phyloP scores from a whole-genome alignment of 2,888 invertebrate genomes.

The Plagiodera versicolora region DNA sequence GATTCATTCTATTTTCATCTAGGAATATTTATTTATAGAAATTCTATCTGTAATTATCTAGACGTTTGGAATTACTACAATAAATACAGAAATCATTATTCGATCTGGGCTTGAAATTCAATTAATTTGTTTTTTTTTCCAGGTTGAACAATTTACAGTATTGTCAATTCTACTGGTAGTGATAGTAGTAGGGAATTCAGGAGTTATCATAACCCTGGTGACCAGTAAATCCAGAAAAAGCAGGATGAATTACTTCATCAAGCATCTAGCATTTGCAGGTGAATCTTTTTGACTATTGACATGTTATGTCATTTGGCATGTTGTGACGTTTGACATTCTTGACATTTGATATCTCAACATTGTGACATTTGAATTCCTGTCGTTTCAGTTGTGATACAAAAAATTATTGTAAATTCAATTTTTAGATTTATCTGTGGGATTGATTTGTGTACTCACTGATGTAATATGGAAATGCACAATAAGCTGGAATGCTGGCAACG shows the following conservation, averaged over 20 bases:
- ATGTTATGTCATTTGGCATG: too few relatives aligned
- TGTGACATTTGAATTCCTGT: too few relatives aligned
- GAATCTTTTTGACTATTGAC: too few relatives aligned
- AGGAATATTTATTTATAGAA: neutral
- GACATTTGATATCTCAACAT: conserved; percentile 4
- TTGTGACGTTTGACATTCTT: too few relatives aligned
- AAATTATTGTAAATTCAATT: too few relatives aligned
- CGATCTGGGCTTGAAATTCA: too few relatives aligned
- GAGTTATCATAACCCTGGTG: conserved; percentile 82
- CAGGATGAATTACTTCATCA: conserved; percentile 94
- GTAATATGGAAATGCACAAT: conserved; percentile 86
- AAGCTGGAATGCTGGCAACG: conserved; percentile 83
- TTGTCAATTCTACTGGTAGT: conserved; percentile 82
- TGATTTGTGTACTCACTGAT: conserved; percentile 83
- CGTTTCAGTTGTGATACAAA: too few relatives aligned
- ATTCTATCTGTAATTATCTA: too few relatives aligned
- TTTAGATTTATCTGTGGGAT: conserved; percentile 84
- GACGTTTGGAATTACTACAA: too few relatives aligned
- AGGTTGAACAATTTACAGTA: conserved; percentile 87
- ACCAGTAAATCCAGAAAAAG: conserved; percentile 85
- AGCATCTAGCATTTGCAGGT: conserved; percentile 92
- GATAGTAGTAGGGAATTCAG: conserved; percentile 84
- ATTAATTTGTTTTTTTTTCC: conserved; percentile 47
- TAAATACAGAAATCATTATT: too few relatives aligned
- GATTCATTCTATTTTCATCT: too few relatives aligned